Percentiles rank a stretch among this genome's conserved stretches.
Conservation (phyloP, 30 jellyfish, hydroid and myxozoan species). For the Rhopilema esculentum region DNA sequence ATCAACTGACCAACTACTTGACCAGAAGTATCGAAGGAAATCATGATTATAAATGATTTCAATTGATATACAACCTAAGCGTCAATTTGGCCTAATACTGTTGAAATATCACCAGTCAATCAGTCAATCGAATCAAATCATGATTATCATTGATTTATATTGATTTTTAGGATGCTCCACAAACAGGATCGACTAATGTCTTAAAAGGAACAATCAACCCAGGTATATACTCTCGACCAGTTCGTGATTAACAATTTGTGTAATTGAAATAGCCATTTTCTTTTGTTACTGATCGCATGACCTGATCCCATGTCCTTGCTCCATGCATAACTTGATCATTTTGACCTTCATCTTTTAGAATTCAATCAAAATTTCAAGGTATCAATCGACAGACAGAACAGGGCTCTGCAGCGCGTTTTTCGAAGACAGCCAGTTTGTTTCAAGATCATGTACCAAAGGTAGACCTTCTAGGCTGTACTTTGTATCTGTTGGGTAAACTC, state of each 20-base stretch:
- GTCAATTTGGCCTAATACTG: too few species aligned
- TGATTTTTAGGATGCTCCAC: conserved; percentile 81
- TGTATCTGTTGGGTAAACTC: neutral
- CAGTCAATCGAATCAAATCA: too few species aligned
- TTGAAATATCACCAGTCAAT: neutral
- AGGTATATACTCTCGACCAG: conserved; percentile 26
- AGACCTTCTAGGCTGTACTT: neutral
- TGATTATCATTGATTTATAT: neutral
- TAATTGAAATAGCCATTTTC: too few species aligned
- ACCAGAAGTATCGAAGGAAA: too few species aligned
- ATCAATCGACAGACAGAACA: conserved; percentile 80
- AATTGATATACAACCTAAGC: too few species aligned
- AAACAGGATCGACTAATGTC: conserved; percentile 79
- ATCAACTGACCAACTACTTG: too few species aligned
- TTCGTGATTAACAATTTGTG: neutral
- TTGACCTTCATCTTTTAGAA: conserved; percentile 45
- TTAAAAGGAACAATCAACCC: conserved; percentile 84
- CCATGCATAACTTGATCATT: neutral
- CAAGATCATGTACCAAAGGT: conserved; percentile 80
- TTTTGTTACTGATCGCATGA: too few species aligned
- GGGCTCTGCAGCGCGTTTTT: conserved; percentile 74
- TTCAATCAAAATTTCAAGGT: conserved; percentile 83
- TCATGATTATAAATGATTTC: too few species aligned
- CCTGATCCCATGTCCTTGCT: too few species aligned
- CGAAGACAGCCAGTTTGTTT: conserved; percentile 71